Evolutionary conservation across 1,140 invertebrate genomes (phyloP).

Genomic region (Sycobia sp.): DNA sequence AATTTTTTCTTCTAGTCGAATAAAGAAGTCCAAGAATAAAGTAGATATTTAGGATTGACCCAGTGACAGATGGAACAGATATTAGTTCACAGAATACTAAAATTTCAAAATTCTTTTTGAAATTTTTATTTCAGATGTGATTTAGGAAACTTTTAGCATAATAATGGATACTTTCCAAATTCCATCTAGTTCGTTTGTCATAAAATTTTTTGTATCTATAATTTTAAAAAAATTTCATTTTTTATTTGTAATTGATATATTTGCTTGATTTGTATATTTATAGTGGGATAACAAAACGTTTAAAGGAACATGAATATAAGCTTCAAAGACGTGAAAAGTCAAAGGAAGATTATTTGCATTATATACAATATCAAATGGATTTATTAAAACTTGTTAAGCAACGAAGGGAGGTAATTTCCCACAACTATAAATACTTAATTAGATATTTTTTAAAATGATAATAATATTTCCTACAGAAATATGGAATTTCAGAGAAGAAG

Average conservation of each 20-base stretch:
- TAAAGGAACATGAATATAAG: conserved; percentile 74
- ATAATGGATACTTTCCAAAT: no score
- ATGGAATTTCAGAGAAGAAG: conserved; percentile 66
- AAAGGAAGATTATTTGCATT: conserved; percentile 74
- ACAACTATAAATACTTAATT: conserved; percentile 12
- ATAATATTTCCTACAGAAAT: conserved; percentile 58
- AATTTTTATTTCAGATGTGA: no score
- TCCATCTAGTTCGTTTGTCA: no score
- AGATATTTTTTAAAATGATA: conserved; percentile 15
- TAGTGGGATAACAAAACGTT: conserved; percentile 72
- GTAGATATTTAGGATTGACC: no score
- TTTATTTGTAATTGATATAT: background rate
- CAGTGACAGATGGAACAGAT: no score
- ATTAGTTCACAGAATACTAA: no score
- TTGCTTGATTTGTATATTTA: conserved; percentile 38
- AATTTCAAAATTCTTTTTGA: no score
- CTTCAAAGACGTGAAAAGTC: conserved; percentile 69
- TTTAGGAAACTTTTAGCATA: no score
- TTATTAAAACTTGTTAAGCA: conserved; percentile 70
- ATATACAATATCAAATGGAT: conserved; percentile 75
- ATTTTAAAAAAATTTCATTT: conserved; percentile 1
- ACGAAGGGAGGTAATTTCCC: conserved; percentile 58
- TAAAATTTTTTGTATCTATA: no score
- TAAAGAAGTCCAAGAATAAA: no score
- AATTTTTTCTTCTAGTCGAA: no score